Conservation (phyloP, 2,888 invertebrate genomes). For the Rhyacophila evoluta region DNA sequence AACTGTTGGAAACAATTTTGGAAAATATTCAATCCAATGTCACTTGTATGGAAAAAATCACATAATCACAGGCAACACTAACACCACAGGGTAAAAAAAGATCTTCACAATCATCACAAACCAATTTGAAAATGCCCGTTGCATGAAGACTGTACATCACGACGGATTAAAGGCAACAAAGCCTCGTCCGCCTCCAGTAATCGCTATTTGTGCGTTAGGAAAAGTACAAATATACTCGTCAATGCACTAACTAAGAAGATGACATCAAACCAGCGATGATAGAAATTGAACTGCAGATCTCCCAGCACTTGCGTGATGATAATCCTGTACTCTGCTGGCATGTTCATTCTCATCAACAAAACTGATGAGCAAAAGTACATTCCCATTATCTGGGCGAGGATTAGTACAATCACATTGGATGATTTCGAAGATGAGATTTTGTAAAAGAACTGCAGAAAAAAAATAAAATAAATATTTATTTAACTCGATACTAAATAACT, state of each 20-base stretch:
- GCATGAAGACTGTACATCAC: neutral
- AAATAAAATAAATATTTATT: slow-evolving; percentile 28
- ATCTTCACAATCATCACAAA: neutral
- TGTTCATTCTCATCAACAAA: slow-evolving; percentile 97
- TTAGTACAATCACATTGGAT: slow-evolving; percentile 96
- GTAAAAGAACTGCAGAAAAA: slow-evolving; percentile 91
- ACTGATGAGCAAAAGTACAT: slow-evolving; percentile 99
- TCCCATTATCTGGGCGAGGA: slow-evolving; percentile 98
- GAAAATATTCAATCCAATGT: neutral
- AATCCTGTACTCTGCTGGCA: slow-evolving; percentile 96
- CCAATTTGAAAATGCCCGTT: neutral
- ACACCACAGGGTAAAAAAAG: slow-evolving; percentile 6
- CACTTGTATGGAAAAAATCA: neutral
- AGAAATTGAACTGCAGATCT: slow-evolving; percentile 98
- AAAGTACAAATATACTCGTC: slow-evolving; percentile 94
- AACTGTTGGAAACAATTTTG: too few relatives aligned
- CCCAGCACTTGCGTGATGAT: slow-evolving; percentile 90
- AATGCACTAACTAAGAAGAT: slow-evolving; percentile 97
- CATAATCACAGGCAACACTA: neutral
- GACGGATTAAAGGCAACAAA: neutral
- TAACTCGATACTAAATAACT: too few relatives aligned
- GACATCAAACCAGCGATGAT: slow-evolving; percentile 99
- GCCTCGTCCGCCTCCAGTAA: slow-evolving; percentile 56
- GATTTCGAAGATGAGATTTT: slow-evolving; percentile 99
- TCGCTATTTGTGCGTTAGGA: slow-evolving; percentile 94